Evolutionary conservation across 1,140 invertebrate species (phyloP), one percentile per base, ranked within the genome.

Genomic region (Lepidotrigona ventralis): DNA sequence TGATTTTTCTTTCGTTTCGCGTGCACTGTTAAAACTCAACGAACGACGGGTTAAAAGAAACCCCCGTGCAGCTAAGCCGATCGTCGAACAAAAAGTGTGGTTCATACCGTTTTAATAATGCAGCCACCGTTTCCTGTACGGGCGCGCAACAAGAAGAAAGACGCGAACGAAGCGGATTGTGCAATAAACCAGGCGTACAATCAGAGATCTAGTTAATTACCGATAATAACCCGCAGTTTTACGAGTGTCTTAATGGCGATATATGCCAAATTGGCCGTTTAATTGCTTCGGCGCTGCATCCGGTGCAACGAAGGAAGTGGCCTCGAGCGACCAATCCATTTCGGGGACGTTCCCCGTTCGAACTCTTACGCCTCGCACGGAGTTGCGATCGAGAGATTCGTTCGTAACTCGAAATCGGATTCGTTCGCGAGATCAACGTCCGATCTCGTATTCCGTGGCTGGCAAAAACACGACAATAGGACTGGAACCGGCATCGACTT

Each of bases 221-320:
- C 12, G 56, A 46, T 76, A 63, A 63, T 63, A 76, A 76, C 33
- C 56, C 58, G 73, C 23, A 46, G 33, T 33, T 76, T 76, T 76
- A 76, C 58, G 73, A 46, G 39, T n/a, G 73, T n/a, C 51, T 76
- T 76, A 76, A 76, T 51, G 58, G 73, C 73, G 33, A 63, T 58
- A 51, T 26, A 21, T 23, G 29, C 33, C 14, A 63, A 76, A 76
- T 75, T 74, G 29, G 19, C 54, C 51, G 54, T 60, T 75, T 75
- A 75, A 75, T 75, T 76, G 23, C 73, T 29, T 54, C 58, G 19
- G 17, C 56, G 54, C 23, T 23, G 29, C 56, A 23, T 60, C 29
- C 56, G 72, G 8, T 14, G 14, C 23, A 14, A 39, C 21, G 56
- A 23, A 5, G 53, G 6, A 60, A 58, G 39, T 33, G n/a, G 46